phyloP scores from a whole-genome alignment of 64 coral and sea anemone genomes.

The Pocillopora verrucosa region DNA sequence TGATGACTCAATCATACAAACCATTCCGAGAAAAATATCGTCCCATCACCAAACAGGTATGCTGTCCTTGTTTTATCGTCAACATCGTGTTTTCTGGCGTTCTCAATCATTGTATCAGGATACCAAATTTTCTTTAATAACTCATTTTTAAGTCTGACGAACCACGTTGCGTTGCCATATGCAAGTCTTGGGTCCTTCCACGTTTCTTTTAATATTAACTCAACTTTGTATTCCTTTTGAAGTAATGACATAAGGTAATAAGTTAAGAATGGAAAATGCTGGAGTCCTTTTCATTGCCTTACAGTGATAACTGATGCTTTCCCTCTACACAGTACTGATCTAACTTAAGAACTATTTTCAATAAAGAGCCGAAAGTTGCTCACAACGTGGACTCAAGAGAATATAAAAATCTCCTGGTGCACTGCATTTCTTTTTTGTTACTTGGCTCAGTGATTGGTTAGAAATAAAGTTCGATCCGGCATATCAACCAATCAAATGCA shows the following conservation, averaged over 20 bases:
- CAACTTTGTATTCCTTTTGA: constrained; percentile 42
- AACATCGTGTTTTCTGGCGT: constrained; percentile 32
- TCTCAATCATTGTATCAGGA: constrained; percentile 38
- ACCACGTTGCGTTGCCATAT: constrained; percentile 18
- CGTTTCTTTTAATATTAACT: constrained; percentile 11
- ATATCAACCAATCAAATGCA: too few species aligned
- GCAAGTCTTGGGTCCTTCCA: constrained; percentile 39
- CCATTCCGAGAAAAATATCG: constrained; percentile 38
- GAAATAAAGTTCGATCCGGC: too few species aligned
- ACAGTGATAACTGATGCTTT: too few species aligned
- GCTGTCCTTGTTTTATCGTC: constrained; percentile 22
- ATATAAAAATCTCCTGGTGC: too few species aligned
- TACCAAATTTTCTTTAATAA: constrained; percentile 10
- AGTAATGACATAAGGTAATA: background rate
- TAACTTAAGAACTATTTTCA: too few species aligned
- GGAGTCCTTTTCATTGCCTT: too few species aligned
- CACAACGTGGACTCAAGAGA: too few species aligned
- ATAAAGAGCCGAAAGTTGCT: too few species aligned
- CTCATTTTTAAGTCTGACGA: constrained; percentile 1
- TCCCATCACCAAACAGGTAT: constrained; percentile 32
- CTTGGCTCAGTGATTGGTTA: too few species aligned
- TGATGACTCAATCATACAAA: background rate
- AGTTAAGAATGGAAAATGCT: background rate
- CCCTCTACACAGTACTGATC: too few species aligned
- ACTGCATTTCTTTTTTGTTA: too few species aligned